These are phyloP conservation scores for Neostethus bicornis DNA, from an alignment of 2,797 vertebrate genomes.

Conservation along the genomic window DNA sequence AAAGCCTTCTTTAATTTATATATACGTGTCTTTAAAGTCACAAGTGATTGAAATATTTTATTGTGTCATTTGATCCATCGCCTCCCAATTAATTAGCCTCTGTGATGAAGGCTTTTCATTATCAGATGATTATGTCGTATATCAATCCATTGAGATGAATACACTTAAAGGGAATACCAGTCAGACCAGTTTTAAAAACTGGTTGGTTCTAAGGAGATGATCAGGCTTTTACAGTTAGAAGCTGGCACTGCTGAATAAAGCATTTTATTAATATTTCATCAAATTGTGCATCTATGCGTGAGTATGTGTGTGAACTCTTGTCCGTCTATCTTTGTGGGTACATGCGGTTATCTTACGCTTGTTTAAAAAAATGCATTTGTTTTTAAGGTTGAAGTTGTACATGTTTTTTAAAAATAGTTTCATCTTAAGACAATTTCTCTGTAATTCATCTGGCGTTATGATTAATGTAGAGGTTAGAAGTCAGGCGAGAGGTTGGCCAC, in stretches of 20 bases:
- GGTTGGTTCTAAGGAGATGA: slow-evolving; percentile 46
- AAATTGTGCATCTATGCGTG: slow-evolving; percentile 32
- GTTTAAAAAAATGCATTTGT: not conserved
- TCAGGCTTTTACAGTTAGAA: slow-evolving; percentile 59
- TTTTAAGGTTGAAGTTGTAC: not conserved
- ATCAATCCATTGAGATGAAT: slow-evolving; percentile 20
- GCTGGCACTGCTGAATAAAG: slow-evolving; percentile 48
- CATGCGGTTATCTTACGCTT: slow-evolving; percentile 3
- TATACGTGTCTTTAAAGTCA: not conserved
- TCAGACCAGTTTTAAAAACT: slow-evolving; percentile 27
- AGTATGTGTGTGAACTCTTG: slow-evolving; percentile 11
- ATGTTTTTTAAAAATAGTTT: slow-evolving; percentile 2
- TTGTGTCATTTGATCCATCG: not conserved
- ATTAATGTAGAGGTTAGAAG: not conserved
- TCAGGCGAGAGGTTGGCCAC: not conserved
- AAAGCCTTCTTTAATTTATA: not conserved
- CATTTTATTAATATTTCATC: slow-evolving; percentile 75
- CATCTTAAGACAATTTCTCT: not conserved
- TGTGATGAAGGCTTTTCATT: not conserved
- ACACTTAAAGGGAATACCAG: slow-evolving; percentile 20
- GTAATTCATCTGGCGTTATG: not conserved
- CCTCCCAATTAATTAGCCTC: not conserved
- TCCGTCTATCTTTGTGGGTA: slow-evolving; percentile 26
- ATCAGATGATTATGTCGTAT: not conserved
- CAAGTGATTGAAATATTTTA: not conserved